phyloP scores from a whole-genome alignment of 2,888 invertebrate genomes.

The Phortica magna region DNA sequence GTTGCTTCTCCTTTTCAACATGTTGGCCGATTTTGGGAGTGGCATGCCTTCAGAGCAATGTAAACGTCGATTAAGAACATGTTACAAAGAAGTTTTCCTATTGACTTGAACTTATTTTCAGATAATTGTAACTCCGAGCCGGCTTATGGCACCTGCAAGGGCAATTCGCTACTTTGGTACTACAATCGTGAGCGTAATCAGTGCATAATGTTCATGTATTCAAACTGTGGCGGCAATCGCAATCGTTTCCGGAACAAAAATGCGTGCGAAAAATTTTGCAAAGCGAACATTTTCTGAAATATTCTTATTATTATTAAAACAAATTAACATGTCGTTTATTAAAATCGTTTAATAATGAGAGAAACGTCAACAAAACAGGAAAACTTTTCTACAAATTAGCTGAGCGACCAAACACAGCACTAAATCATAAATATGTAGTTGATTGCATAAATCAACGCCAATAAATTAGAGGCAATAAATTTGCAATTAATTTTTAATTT shows the following conservation, averaged over 20 bases:
- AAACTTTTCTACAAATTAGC: conserved; percentile 15
- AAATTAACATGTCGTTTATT: conserved; percentile 12
- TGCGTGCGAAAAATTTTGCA: not conserved
- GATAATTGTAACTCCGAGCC: too few species aligned
- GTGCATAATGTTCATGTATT: not conserved
- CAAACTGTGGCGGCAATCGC: not conserved
- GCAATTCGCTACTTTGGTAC: not conserved
- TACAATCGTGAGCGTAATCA: not conserved
- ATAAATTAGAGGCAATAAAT: conserved; percentile 75
- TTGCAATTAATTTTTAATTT: conserved; percentile 75
- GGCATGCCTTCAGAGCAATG: too few species aligned
- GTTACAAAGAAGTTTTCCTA: too few species aligned
- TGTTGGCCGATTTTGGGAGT: too few species aligned
- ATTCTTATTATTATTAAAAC: not conserved
- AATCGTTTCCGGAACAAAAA: not conserved
- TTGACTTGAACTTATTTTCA: too few species aligned
- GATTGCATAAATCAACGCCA: conserved; percentile 68
- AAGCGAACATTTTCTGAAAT: not conserved
- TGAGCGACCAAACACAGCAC: conserved; percentile 1
- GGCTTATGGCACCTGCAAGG: not conserved
- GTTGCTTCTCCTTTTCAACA: too few species aligned
- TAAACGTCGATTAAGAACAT: too few species aligned
- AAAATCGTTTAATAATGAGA: not conserved
- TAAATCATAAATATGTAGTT: conserved; percentile 32
- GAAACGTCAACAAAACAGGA: not conserved